phyloP scores from a whole-genome alignment of 1,140 invertebrate genomes.

The Pseudomyrmex dendroicus region DNA sequence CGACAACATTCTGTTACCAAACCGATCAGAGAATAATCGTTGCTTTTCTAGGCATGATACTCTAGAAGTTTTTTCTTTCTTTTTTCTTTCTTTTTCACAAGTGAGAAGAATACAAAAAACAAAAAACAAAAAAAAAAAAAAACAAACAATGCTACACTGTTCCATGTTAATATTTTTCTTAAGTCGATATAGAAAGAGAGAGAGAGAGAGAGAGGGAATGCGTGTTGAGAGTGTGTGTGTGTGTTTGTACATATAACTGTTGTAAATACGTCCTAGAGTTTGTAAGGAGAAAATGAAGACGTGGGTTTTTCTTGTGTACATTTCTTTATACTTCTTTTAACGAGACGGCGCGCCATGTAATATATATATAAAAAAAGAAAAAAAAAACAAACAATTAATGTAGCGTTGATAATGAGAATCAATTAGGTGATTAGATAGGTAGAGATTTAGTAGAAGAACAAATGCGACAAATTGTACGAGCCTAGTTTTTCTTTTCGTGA shows the following conservation, averaged over 20 bases:
- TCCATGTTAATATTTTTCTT: slow-evolving; percentile 79
- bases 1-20: slow-evolving; percentile 43
- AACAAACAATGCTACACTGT: slow-evolving; percentile 63
- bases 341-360: slow-evolving; percentile 63
- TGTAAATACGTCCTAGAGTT: slow-evolving; percentile 82
- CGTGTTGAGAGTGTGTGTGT: neutral
- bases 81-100: slow-evolving; percentile 40
- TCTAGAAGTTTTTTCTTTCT: slow-evolving; percentile 38
- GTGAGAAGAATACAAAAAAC: neutral
- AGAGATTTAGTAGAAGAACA: slow-evolving; percentile 22
- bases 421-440: slow-evolving; percentile 54
- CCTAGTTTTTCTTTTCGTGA: slow-evolving; percentile 46
- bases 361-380: slow-evolving; percentile 32
- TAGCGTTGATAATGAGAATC: slow-evolving; percentile 2
- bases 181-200: slow-evolving; percentile 60
- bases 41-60: slow-evolving; percentile 50
- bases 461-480: slow-evolving; percentile 10
- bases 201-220: slow-evolving; percentile 12
- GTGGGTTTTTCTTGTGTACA: slow-evolving; percentile 80
- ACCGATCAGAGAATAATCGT: slow-evolving; percentile 16
- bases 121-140: neutral
- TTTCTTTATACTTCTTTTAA: slow-evolving; percentile 84
- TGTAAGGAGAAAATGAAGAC: slow-evolving; percentile 76
- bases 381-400: neutral
- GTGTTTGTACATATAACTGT: slow-evolving; percentile 80